Conservation (phyloP, 1,140 invertebrate genomes). For the Platyscapa corneri region DNA sequence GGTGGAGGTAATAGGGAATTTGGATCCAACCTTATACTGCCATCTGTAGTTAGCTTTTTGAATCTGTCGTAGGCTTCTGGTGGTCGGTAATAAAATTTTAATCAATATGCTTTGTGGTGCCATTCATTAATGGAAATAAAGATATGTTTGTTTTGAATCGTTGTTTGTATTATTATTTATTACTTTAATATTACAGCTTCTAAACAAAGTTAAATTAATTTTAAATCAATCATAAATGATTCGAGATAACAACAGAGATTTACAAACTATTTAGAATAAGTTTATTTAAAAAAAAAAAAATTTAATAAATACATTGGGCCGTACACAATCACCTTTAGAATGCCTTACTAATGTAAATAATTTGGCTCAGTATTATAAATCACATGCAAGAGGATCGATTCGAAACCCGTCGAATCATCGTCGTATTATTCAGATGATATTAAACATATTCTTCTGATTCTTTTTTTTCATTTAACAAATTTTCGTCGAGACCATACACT, state of each 20-base stretch:
- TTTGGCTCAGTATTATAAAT: conserved; percentile 33
- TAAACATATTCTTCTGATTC: not conserved
- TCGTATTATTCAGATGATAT: not conserved
- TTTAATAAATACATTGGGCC: conserved; percentile 44
- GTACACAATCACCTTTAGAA: conserved; percentile 46
- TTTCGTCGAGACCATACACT: not conserved
- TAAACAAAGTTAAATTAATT: not conserved
- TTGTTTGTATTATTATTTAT: not conserved
- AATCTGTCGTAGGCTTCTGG: not conserved
- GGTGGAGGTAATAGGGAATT: not conserved
- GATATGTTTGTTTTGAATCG: not conserved
- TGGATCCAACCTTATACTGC: not conserved
- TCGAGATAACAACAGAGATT: not conserved
- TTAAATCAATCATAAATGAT: not conserved
- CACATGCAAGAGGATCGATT: conserved; percentile 39
- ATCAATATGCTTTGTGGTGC: not conserved
- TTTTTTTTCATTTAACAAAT: not conserved
- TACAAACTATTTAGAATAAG: not conserved
- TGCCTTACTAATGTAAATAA: conserved; percentile 34
- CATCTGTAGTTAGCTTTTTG: not conserved
- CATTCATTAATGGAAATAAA: not conserved
- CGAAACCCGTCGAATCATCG: conserved; percentile 41
- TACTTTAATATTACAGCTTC: not conserved
- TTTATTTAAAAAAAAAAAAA: conserved; percentile 23
- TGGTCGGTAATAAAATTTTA: not conserved